A percentile compares a stretch with the other conserved stretches of the same genome.
phyloP scores from a whole-genome alignment of 1,140 invertebrate genomes.

The Mycetomoellerius zeteki region DNA sequence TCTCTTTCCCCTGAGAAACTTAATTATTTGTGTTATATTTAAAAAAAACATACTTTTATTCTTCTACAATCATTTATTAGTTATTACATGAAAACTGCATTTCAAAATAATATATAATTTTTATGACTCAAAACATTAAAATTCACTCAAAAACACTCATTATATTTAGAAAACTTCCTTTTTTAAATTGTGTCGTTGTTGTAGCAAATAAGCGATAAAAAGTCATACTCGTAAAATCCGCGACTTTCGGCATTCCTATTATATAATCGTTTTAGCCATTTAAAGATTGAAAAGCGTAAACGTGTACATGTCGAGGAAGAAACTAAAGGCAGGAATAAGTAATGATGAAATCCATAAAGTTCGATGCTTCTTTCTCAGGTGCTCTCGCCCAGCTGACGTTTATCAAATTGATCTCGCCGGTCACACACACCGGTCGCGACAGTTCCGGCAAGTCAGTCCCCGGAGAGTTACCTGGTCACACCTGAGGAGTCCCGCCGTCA shows the following conservation, averaged over 20 bases:
- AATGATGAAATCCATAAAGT: conserved; percentile 30
- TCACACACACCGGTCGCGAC: conserved; percentile 42
- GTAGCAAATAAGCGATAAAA: neutral
- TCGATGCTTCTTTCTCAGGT: neutral
- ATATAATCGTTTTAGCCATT: neutral
- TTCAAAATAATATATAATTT: no score
- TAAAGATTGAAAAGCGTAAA: conserved; percentile 2
- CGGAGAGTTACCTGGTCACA: conserved; percentile 63
- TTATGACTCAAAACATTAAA: no score
- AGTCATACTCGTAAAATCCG: neutral
- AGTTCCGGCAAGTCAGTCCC: conserved; percentile 56
- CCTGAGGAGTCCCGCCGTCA: conserved; percentile 60
- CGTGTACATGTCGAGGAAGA: neutral
- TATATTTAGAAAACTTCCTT: no score
- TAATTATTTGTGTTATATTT: no score
- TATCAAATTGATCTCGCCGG: conserved; percentile 60
- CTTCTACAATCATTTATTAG: no score
- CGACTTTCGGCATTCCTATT: neutral
- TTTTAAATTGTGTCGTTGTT: no score
- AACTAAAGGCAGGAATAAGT: conserved; percentile 11
- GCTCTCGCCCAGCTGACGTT: conserved; percentile 32
- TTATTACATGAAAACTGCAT: no score
- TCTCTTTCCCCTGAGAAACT: no score
- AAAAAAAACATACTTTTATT: no score
- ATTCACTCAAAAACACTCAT: no score